Evolutionary conservation across 2,113 vertebrate genomes (phyloP).

Genomic region (Mustelus asterias): DNA sequence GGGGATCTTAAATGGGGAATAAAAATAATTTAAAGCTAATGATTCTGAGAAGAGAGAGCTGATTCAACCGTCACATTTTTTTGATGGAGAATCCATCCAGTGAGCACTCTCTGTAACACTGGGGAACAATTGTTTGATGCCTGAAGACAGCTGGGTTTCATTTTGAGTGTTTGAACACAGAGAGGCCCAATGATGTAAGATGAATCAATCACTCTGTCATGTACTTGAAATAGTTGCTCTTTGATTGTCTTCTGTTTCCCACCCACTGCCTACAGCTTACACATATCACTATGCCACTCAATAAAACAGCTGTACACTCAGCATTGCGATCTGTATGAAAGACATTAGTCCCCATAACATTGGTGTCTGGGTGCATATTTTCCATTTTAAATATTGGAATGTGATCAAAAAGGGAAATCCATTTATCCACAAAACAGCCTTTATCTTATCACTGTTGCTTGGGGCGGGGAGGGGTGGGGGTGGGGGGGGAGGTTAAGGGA

Average conservation of each 20-base stretch:
- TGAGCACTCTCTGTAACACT: background rate
- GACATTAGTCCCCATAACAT: slow-evolving; percentile 5
- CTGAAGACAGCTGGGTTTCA: background rate
- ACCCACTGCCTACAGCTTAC: background rate
- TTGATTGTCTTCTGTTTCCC: background rate
- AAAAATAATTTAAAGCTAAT: background rate
- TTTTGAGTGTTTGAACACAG: background rate
- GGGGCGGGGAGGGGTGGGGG: too few relatives aligned
- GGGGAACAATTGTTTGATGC: background rate
- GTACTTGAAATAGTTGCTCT: background rate
- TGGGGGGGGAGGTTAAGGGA: too few relatives aligned
- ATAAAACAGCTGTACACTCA: background rate
- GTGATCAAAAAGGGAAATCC: background rate
- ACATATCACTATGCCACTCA: background rate
- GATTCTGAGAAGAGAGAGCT: background rate
- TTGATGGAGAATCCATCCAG: background rate
- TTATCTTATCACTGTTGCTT: slow-evolving; percentile 1
- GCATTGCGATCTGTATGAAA: background rate
- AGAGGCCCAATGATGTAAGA: background rate
- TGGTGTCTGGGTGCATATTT: background rate
- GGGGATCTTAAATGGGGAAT: background rate
- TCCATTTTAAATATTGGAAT: background rate
- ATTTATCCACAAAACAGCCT: background rate
- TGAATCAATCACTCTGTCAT: slow-evolving; percentile 3
- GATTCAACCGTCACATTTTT: background rate